A percentile compares a stretch with the other conserved stretches of the same genome.
These are phyloP conservation scores for Heterodera schachtii DNA, from an alignment of 1,140 invertebrate genomes.

Conservation along the genomic window DNA sequence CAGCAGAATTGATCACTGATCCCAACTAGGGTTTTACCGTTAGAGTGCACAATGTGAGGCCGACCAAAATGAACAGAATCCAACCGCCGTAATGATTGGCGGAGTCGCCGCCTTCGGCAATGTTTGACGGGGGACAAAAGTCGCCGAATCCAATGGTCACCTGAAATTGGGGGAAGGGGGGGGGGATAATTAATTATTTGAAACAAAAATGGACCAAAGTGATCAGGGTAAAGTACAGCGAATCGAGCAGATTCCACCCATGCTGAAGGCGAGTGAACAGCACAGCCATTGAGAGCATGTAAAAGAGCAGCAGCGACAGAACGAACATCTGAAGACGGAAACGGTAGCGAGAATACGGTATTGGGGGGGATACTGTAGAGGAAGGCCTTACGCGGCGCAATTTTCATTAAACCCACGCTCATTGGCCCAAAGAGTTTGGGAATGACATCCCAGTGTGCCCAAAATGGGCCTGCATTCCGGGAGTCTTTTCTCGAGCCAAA, in stretches of 20 bases:
- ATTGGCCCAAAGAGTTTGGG: no score
- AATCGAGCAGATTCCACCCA: slow-evolving; percentile 49
- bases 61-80: slow-evolving; percentile 56
- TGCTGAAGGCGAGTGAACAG: slow-evolving; percentile 36
- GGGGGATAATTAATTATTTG: no score
- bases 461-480: no score
- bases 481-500: no score
- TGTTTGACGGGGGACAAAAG: slow-evolving; percentile 39
- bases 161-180: slow-evolving; percentile 30
- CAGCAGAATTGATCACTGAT: no score
- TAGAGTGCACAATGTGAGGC: slow-evolving; percentile 48
- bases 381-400: background rate
- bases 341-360: background rate
- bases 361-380: background rate
- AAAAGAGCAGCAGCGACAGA: slow-evolving; percentile 39
- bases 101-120: slow-evolving; percentile 13
- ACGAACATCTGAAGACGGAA: slow-evolving; percentile 42
- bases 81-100: slow-evolving; percentile 47
- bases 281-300: slow-evolving; percentile 45
- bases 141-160: slow-evolving; percentile 56
- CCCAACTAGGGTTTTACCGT: slow-evolving; percentile 37
- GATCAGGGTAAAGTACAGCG: slow-evolving; percentile 54
- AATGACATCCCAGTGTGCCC: no score
- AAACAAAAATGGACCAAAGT: slow-evolving; percentile 40
- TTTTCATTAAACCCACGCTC: background rate